These are phyloP conservation scores for Petrocephalus schoutedeni DNA, from an alignment of 2,797 vertebrate genomes.

Conservation along the genomic window DNA sequence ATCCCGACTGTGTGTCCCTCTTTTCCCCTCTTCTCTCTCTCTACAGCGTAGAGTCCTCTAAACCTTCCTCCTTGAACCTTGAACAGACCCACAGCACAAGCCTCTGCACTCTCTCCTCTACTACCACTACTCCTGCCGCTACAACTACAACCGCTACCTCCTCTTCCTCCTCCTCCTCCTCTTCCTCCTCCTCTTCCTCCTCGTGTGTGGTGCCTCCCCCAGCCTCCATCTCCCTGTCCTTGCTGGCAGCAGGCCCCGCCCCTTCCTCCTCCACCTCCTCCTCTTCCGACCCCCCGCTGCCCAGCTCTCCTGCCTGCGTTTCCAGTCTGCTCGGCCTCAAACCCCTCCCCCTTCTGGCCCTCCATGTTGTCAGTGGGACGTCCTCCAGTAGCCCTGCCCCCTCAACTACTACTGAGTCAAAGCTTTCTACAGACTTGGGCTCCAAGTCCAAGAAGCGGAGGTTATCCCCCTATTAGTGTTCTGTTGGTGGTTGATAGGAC, in stretches of 20 bases:
- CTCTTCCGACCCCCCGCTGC: constrained; percentile 83
- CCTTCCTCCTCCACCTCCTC: constrained; percentile 77
- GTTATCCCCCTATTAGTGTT: constrained; percentile 82
- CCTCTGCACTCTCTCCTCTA: constrained; percentile 79
- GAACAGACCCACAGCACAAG: constrained; percentile 86
- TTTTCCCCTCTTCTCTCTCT: constrained; percentile 63
- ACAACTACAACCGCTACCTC: constrained; percentile 72
- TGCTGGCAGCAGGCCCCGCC: constrained; percentile 74
- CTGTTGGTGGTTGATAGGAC: constrained; percentile 21
- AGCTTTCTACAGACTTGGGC: constrained; percentile 66
- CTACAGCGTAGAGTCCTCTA: constrained; percentile 99
- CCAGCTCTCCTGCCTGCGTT: constrained; percentile 88
- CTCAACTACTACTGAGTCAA: constrained; percentile 64
- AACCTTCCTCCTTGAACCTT: constrained; percentile 94
- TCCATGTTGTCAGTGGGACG: constrained; percentile 82
- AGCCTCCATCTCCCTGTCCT: constrained; percentile 79
- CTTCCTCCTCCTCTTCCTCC: constrained; percentile 68
- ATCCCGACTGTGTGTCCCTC: constrained; percentile 70
- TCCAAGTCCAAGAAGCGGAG: constrained; percentile 86
- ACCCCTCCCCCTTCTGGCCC: constrained; percentile 94
- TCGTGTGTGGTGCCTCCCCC: constrained; percentile 30
- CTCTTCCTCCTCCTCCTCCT: constrained; percentile 66
- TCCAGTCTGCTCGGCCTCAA: constrained; percentile 96
- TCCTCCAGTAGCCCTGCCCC: constrained; percentile 53
- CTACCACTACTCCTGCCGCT: constrained; percentile 42